Conservation (phyloP, 2,113 vertebrate species). For the Lepus americanus region DNA sequence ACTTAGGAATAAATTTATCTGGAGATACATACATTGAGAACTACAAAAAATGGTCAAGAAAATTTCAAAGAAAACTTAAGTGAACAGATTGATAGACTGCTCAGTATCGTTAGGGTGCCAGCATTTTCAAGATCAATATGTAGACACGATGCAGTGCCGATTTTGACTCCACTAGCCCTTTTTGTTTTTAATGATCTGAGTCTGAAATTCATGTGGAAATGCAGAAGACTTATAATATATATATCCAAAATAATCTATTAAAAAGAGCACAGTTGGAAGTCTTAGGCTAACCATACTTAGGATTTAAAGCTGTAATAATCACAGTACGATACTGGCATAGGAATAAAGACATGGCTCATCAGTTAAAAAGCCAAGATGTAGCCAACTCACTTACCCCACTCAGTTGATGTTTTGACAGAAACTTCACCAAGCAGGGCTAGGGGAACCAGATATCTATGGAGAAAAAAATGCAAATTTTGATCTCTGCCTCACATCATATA, state of each 20-base stretch:
- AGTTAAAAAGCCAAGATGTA: neutral
- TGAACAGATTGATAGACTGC: neutral
- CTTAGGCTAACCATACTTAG: neutral
- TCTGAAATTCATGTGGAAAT: conserved; percentile 29
- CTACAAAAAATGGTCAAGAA: neutral
- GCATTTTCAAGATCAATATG: neutral
- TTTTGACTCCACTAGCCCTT: neutral
- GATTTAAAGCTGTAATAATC: neutral
- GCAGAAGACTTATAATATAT: neutral
- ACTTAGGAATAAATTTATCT: neutral
- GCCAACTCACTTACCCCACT: neutral
- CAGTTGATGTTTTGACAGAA: neutral
- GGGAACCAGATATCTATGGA: neutral
- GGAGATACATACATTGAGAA: neutral
- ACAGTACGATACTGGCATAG: neutral
- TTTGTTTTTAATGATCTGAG: neutral
- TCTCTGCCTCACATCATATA: neutral
- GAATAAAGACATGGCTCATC: neutral
- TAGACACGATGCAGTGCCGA: neutral
- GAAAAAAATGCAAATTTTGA: neutral
- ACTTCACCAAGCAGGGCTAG: neutral
- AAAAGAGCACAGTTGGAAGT: neutral
- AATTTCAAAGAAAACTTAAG: neutral
- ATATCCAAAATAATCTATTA: neutral
- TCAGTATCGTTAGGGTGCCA: neutral